Evolutionary conservation across 2,113 vertebrate genomes (phyloP), one percentile per base, ranked within the genome.

Genomic region (Phyllopteryx taeniolatus): DNA sequence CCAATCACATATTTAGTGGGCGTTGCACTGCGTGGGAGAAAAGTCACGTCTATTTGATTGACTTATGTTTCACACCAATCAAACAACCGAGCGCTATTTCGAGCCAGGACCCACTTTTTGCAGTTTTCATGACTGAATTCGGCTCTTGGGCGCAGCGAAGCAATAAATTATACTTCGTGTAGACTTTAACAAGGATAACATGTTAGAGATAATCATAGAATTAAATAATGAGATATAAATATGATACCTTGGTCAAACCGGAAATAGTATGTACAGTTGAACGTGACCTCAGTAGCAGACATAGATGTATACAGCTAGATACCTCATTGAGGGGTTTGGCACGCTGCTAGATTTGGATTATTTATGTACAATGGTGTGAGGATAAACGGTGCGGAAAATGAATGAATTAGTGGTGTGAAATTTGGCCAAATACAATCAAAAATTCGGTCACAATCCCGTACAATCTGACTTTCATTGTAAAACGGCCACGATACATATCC

Each of bases 1-100:
- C 92, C 91, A 91, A 91, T 92, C 77, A 72, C 7, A 67, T 3
- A 0, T 2, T 12, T 1, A 5, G 35, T 53, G 7, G 85, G 82
- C 65, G 78, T 71, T n/a, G 47, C n/a, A 0, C 31, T 39, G 13
- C 33, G 14, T 13, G 0, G 57, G 22, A 72, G 5, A 56, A 65
- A 27, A 10, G 2, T 1, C 2, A 0, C 9, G 11, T 27, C 2
- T 1, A 0, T 59, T 70, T 74, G 72, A 90, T 74, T 74, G 88
- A 85, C 79, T 39, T 57, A 9, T 0, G 0, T 0, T 2, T 0
- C 59, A 1, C 15, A 49, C 90, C 86, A 91, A 90, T 92, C 1
- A 68, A 19, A 80, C 33, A 0, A 14, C 10, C 54, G 80, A 83
- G 80, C 80, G 74, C 76, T 19, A 33, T 61, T 85, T 66, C 14